Conservation (phyloP, 2,888 invertebrate species). For the Poecilobothrus nobilitatus region DNA sequence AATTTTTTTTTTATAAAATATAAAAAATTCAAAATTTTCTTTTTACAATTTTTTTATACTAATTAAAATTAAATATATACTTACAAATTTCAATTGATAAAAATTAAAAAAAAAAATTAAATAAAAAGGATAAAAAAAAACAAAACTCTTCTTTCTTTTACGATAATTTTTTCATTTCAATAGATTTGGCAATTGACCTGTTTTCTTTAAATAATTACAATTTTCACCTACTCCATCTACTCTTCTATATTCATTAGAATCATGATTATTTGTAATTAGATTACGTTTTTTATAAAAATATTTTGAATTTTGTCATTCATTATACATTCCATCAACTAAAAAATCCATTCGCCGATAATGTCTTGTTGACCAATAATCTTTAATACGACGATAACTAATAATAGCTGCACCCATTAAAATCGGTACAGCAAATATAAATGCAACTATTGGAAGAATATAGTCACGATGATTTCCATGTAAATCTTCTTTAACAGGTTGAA, state of each 20-base stretch:
- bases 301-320: constrained; percentile 50
- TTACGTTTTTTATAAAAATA: background rate
- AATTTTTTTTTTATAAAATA: no score
- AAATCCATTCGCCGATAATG: constrained; percentile 85
- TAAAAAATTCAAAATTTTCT: no score
- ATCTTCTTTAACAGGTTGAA: constrained; percentile 30
- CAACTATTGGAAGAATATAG: constrained; percentile 66
- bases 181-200: background rate
- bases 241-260: background rate
- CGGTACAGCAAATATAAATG: constrained; percentile 65
- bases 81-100: no score
- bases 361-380: constrained; percentile 76
- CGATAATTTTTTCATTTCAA: background rate
- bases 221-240: background rate
- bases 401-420: constrained; percentile 55
- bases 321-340: constrained; percentile 82
- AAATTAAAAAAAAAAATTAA: background rate
- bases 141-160: background rate
- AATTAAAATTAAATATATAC: no score
- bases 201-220: background rate
- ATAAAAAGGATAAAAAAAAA: background rate
- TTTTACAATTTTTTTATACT: no score
- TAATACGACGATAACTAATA: constrained; percentile 59
- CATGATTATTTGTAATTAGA: background rate
- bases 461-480: constrained; percentile 46